These are phyloP conservation scores for Crossocerus cetratus DNA, from an alignment of 2,888 invertebrate species.

Conservation along the genomic window DNA sequence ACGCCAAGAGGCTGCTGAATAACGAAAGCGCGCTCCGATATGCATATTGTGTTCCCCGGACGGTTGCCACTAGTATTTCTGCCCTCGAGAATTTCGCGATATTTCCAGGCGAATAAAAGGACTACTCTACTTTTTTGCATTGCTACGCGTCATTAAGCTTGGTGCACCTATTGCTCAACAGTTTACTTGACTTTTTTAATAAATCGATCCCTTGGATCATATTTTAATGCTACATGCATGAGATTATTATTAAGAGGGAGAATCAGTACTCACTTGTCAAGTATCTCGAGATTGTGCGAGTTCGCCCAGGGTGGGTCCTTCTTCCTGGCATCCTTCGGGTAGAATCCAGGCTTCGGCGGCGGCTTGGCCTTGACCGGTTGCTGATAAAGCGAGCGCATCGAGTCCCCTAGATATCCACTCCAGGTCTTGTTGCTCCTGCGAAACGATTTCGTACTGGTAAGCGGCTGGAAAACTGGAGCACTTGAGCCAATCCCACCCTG, in stretches of 20 bases:
- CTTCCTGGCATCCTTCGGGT: constrained; percentile 64
- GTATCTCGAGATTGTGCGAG: constrained; percentile 62
- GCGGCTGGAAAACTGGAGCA: constrained; percentile 48
- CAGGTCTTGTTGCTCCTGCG: constrained; percentile 46
- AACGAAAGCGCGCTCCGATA: constrained; percentile 1
- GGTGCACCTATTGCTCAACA: no score
- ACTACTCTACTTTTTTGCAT: no score
- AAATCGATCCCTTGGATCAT: no score
- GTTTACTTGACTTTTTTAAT: no score
- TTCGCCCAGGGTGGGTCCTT: constrained; percentile 61
- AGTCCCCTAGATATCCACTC: constrained; percentile 53
- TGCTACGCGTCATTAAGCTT: no score
- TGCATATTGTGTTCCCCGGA: no score
- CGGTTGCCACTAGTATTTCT: no score
- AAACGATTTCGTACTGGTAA: constrained; percentile 48
- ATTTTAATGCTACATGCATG: no score
- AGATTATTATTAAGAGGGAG: no score
- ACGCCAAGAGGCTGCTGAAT: constrained; percentile 4
- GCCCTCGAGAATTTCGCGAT: no score
- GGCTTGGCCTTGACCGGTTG: constrained; percentile 54
- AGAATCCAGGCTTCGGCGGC: constrained; percentile 61
- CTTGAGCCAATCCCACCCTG: constrained; percentile 56
- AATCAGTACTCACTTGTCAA: constrained; percentile 54
- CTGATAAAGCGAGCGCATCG: constrained; percentile 59
- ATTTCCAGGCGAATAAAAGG: no score